Evolutionary conservation across 2,888 invertebrate genomes (phyloP).

Genomic region (Dioctria linearis): DNA sequence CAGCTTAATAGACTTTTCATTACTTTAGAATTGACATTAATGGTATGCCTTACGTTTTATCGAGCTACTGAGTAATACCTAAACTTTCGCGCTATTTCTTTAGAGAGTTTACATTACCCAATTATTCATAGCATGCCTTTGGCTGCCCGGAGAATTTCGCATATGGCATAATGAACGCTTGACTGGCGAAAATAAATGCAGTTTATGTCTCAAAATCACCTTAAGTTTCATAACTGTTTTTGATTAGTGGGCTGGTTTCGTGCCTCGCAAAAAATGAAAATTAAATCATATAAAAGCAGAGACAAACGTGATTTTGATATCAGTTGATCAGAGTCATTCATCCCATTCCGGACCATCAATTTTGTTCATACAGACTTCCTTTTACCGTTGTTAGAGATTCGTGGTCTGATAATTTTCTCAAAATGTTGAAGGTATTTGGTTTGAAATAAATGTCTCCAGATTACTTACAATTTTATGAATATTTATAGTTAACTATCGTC

Average conservation of each 20-base stretch:
- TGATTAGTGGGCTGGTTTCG: constrained; percentile 11
- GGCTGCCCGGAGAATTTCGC: background rate
- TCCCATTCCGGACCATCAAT: constrained; percentile 5
- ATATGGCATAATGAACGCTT: background rate
- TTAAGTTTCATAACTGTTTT: constrained; percentile 19
- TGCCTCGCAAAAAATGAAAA: no score
- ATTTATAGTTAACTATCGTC: constrained; percentile 18
- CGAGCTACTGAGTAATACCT: no score
- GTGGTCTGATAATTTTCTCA: background rate
- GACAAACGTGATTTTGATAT: background rate
- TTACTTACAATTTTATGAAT: background rate
- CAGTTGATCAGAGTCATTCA: constrained; percentile 6
- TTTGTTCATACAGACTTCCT: background rate
- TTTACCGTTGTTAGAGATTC: background rate
- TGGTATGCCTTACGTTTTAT: no score
- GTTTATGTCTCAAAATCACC: constrained; percentile 18
- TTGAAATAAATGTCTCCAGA: no score
- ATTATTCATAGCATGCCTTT: no score
- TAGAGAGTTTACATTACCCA: no score
- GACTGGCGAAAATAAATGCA: constrained; percentile 26
- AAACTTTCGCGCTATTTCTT: no score
- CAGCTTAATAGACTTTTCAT: no score
- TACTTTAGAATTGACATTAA: no score
- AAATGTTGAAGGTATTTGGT: no score
- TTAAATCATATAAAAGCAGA: no score